Conservation (phyloP, 2,113 vertebrate genomes). For the Athene noctua region DNA sequence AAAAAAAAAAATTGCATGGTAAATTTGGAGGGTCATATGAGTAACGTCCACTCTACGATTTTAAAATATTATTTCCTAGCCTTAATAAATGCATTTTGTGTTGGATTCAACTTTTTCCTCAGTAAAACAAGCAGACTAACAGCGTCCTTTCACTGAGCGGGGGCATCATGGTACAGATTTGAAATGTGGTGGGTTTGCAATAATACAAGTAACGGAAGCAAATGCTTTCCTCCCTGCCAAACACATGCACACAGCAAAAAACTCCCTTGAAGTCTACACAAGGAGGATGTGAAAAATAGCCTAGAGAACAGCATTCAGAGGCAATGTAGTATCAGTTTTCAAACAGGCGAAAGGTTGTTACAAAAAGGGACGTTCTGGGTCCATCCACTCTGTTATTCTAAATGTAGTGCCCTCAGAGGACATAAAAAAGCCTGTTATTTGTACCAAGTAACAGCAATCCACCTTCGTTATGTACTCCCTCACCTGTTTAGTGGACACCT, state of each 20-base stretch:
- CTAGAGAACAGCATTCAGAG: not conserved
- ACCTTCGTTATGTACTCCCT: not conserved
- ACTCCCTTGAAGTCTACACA: not conserved
- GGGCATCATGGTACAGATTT: not conserved
- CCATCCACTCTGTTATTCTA: not conserved
- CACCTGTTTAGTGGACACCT: not conserved
- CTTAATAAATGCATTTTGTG: not conserved
- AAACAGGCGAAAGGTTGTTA: not conserved
- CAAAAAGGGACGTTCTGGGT: not conserved
- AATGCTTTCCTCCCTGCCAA: not conserved
- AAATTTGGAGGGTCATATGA: not conserved
- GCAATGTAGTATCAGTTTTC: not conserved
- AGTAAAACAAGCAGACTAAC: not conserved
- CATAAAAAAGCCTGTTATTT: not conserved
- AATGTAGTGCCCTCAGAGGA: not conserved
- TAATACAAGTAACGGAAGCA: not conserved
- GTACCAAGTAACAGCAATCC: not conserved
- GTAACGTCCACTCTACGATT: not conserved
- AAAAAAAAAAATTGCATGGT: not conserved
- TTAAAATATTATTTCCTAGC: not conserved
- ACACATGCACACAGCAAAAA: not conserved
- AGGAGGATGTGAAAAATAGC: not conserved
- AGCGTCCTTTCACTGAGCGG: not conserved
- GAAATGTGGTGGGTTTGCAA: not conserved
- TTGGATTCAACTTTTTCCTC: not conserved